These are phyloP conservation scores for Leptinotarsa undecemlineata DNA, from an alignment of 1,140 invertebrate species.

Conservation along the genomic window DNA sequence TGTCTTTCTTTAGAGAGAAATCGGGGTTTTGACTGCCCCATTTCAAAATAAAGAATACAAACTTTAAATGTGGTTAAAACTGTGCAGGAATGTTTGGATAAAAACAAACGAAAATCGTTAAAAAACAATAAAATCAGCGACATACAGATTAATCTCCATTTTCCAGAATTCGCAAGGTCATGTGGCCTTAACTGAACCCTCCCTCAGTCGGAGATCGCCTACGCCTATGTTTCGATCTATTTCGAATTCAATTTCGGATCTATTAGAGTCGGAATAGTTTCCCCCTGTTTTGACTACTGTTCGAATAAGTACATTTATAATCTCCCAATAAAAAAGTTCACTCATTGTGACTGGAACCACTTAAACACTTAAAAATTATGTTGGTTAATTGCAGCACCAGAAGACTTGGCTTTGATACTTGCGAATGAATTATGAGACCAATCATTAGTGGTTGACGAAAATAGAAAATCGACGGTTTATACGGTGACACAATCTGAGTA, in stretches of 20 bases:
- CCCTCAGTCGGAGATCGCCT: not conserved
- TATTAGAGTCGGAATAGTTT: slow-evolving; percentile 22
- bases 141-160: too few species aligned
- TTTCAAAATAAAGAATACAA: too few species aligned
- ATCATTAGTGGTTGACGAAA: slow-evolving; percentile 13
- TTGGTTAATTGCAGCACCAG: slow-evolving; percentile 26
- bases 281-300: slow-evolving; percentile 46
- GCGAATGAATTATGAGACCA: slow-evolving; percentile 12
- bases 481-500: too few species aligned
- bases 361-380: slow-evolving; percentile 40
- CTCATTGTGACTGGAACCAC: slow-evolving; percentile 28
- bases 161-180: too few species aligned
- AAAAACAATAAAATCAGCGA: too few species aligned
- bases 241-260: slow-evolving; percentile 17
- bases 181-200: too few species aligned
- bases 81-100: too few species aligned
- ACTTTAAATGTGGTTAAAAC: too few species aligned
- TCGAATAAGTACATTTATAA: slow-evolving; percentile 37
- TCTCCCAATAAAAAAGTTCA: slow-evolving; percentile 29
- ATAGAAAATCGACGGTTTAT: not conserved
- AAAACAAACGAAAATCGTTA: too few species aligned
- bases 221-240: slow-evolving; percentile 13
- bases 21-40: too few species aligned
- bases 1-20: too few species aligned
- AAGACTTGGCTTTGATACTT: slow-evolving; percentile 13